A percentile compares a stretch with the other conserved stretches of the same genome.
phyloP scores from a whole-genome alignment of 2,113 vertebrate genomes.

The Marmota monax region DNA sequence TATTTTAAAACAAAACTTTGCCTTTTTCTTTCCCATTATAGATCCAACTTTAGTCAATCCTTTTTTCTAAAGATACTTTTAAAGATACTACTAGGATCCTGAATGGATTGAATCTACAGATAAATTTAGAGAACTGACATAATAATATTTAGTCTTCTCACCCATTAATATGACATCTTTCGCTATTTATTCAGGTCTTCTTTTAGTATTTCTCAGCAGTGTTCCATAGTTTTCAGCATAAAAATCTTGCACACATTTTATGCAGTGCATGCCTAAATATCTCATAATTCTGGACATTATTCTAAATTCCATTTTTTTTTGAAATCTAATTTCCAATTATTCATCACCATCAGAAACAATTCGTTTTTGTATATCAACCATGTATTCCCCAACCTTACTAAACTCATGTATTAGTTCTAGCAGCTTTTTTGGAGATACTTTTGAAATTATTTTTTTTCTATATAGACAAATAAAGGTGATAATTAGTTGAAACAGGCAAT shows the following conservation, averaged over 20 bases:
- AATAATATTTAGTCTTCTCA: not conserved
- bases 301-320: slow-evolving; percentile 2
- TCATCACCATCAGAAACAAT: not conserved
- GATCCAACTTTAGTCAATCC: slow-evolving; percentile 23
- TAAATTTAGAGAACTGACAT: not conserved
- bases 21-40: not conserved
- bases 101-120: not conserved
- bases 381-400: not conserved
- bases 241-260: slow-evolving; percentile 3
- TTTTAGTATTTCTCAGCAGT: slow-evolving; percentile 14
- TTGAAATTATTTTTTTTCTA: not conserved
- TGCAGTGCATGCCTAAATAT: not conserved
- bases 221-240: not conserved
- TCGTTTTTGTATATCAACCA: not conserved
- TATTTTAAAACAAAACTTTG: not conserved
- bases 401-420: not conserved
- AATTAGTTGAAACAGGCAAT: not conserved
- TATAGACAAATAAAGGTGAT: not conserved
- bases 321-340: slow-evolving; percentile 13
- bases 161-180: not conserved
- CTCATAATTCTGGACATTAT: not conserved
- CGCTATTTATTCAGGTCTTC: slow-evolving; percentile 8
- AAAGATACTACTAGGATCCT: too few species aligned
- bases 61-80: not conserved
- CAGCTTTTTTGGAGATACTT: not conserved